Evolutionary conservation across 2,797 vertebrate genomes (phyloP).

Genomic region (Sarcoramphus papa): DNA sequence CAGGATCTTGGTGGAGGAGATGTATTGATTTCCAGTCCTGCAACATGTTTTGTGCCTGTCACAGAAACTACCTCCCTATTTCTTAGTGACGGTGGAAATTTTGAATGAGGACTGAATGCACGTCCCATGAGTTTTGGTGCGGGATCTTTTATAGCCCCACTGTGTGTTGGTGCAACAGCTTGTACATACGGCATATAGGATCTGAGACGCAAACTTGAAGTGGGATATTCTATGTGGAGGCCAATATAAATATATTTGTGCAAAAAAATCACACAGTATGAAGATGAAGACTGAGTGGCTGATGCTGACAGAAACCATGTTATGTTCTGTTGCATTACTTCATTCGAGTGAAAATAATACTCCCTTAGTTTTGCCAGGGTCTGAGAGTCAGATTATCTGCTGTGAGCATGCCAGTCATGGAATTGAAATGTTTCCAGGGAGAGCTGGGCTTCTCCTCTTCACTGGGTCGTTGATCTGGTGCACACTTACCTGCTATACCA

Average conservation of each 20-base stretch:
- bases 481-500: not conserved
- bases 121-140: not conserved
- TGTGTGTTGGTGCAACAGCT: not conserved
- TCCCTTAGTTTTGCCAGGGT: not conserved
- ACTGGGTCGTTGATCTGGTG: not conserved
- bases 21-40: not conserved
- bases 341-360: conserved; percentile 33
- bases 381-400: conserved; percentile 13
- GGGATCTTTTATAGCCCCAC: not conserved
- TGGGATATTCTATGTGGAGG: conserved; percentile 13
- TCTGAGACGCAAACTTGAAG: not conserved
- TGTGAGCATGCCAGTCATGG: not conserved
- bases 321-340: conserved; percentile 52
- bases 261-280: not conserved
- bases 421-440: not conserved
- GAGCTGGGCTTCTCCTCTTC: not conserved
- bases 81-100: not conserved
- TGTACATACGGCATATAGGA: not conserved
- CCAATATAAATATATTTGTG: conserved; percentile 48
- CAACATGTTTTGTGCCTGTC: not conserved
- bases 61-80: not conserved
- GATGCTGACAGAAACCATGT: conserved; percentile 65
- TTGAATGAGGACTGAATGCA: not conserved
- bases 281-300: conserved; percentile 37
- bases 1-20: not conserved